Conservation (phyloP, 2,888 invertebrate genomes). For the Sphinx pinastri region DNA sequence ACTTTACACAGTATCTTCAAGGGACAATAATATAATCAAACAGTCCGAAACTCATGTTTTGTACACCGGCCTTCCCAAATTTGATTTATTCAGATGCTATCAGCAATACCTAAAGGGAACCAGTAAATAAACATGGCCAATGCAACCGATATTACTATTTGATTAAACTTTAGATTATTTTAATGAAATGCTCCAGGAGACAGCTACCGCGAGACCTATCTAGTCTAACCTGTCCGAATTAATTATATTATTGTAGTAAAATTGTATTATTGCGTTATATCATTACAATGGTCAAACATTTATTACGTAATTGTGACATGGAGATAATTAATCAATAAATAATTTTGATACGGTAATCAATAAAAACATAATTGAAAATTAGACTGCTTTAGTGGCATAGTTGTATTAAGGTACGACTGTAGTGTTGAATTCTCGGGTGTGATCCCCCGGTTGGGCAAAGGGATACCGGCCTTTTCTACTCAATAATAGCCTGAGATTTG, state of each 20-base stretch:
- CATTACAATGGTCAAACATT: too few species aligned
- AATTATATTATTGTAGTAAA: not conserved
- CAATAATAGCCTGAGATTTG: too few species aligned
- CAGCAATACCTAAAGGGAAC: constrained; percentile 45
- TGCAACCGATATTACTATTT: constrained; percentile 33
- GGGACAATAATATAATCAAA: not conserved
- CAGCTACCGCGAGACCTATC: not conserved
- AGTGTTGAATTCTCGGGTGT: too few species aligned
- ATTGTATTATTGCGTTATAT: too few species aligned
- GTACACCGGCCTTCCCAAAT: constrained; percentile 16
- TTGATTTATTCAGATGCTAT: constrained; percentile 26
- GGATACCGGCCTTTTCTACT: too few species aligned
- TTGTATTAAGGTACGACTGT: too few species aligned
- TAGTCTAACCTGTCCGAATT: not conserved
- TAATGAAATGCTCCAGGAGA: constrained; percentile 28
- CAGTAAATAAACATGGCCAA: constrained; percentile 41
- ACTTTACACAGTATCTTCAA: not conserved
- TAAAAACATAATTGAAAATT: too few species aligned
- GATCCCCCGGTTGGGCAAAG: too few species aligned
- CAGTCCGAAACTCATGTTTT: not conserved
- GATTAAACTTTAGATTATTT: constrained; percentile 31
- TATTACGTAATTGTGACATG: too few species aligned
- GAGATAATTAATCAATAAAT: too few species aligned
- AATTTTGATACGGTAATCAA: too few species aligned
- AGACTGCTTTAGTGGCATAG: too few species aligned